phyloP scores from a whole-genome alignment of 2,888 invertebrate species.

The Nycteola revayana region DNA sequence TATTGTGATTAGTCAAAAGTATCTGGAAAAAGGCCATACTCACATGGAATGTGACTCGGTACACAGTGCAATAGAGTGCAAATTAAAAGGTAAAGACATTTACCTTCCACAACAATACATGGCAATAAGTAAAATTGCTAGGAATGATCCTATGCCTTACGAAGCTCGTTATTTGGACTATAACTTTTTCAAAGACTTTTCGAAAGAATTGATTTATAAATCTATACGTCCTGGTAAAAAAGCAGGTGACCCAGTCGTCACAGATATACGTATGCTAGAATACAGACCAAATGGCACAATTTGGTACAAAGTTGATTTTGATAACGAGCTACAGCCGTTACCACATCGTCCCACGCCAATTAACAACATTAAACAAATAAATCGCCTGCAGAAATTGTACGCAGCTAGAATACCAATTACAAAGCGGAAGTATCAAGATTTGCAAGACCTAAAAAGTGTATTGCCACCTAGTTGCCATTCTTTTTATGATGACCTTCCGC shows the following conservation, averaged over 20 bases:
- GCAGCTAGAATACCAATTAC: conserved; percentile 26
- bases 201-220: conserved; percentile 10
- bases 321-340: conserved; percentile 6
- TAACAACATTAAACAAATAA: too few relatives aligned
- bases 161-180: conserved; percentile 5
- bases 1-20: conserved; percentile 13
- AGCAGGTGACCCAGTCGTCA: conserved; percentile 7
- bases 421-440: conserved; percentile 23
- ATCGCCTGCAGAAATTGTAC: too few relatives aligned
- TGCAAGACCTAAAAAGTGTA: conserved; percentile 32
- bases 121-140: not conserved
- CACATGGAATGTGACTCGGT: conserved; percentile 12
- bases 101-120: conserved; percentile 8
- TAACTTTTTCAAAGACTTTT: conserved; percentile 10
- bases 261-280: too few relatives aligned
- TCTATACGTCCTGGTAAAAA: conserved; percentile 9
- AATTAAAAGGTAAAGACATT: conserved; percentile 11
- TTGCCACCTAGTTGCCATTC: conserved; percentile 24
- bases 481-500: conserved; percentile 29
- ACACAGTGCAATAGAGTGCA: conserved; percentile 11
- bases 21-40: conserved; percentile 14
- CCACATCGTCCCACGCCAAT: conserved; percentile 11
- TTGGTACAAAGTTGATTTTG: conserved; percentile 5
- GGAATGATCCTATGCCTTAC: conserved; percentile 9
- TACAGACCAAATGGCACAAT: too few relatives aligned